Evolutionary conservation across 2,888 invertebrate species (phyloP), one percentile per base, ranked within the genome.

Genomic region (Hipparchia sbordonii): DNA sequence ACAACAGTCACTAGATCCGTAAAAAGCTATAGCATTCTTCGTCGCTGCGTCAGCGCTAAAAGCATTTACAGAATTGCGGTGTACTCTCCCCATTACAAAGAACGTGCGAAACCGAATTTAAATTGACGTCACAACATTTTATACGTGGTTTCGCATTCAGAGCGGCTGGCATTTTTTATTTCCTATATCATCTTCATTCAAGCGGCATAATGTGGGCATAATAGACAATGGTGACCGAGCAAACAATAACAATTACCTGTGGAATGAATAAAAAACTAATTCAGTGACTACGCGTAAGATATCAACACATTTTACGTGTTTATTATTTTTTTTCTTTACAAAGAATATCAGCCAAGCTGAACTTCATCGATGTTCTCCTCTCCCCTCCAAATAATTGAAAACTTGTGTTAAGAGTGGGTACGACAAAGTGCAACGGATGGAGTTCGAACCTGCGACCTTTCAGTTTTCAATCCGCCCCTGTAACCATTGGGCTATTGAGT

Each of bases 51-150:
- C 45, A 61, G 33, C 60, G 39, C 12, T 33, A 10, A 10, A 12
- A 60, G 56, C 56, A 45, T 61, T 61, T 61, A 61, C 33, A 61
- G 6, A 61, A 62, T 46, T n/a, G 7, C 9, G 0, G 8, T 48
- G 2, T 48, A 59, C 10, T n/a, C 23, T 62, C 2, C 39, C 4
- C 8, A n/a, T 39, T 56, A 67, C 67, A 23, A 67, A 57, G 67
- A 59, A 68, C 67, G 59, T 51, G 68, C 68, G 68, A 59, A 81
- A 77, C 75, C 61, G 57, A 81, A 80, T 84, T 83, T 73, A 76
- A 81, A 85, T 83, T 81, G 69, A 73, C 72, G 78, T 82, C 84
- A 85, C 83, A 82, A 65, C 46, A 67, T 78, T 77, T 79, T 72
- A 76, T 76, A 74, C 76, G 74, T 79, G 76, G 78, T 80, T 78